These are phyloP conservation scores for Homarus americanus DNA, from an alignment of 1,140 invertebrate genomes.

Conservation along the genomic window DNA sequence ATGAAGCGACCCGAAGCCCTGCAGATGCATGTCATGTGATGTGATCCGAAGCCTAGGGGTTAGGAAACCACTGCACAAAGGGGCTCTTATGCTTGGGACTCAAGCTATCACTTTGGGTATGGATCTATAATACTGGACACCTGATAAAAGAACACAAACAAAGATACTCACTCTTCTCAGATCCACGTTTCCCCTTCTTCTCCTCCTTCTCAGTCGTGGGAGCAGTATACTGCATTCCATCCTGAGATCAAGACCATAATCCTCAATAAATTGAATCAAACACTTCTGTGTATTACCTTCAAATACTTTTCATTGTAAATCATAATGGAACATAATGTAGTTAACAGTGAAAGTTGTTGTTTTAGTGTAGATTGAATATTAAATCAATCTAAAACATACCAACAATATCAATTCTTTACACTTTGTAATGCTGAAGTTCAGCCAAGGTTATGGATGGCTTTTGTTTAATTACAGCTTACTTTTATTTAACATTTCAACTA, in stretches of 20 bases:
- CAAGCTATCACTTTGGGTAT: too few relatives aligned
- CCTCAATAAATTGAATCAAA: too few relatives aligned
- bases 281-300: background rate
- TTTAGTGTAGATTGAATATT: background rate
- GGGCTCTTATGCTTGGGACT: too few relatives aligned
- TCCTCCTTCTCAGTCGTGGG: background rate
- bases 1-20: too few relatives aligned
- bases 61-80: too few relatives aligned
- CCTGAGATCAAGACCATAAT: background rate
- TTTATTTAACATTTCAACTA: too few relatives aligned
- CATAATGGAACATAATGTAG: background rate
- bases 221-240: background rate
- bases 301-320: too few relatives aligned
- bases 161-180: background rate
- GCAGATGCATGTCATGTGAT: too few relatives aligned
- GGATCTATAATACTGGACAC: too few relatives aligned
- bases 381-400: background rate
- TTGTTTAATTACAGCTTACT: too few relatives aligned
- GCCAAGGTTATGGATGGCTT: background rate
- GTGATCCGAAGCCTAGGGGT: too few relatives aligned
- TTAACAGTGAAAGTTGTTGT: background rate
- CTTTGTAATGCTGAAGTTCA: background rate
- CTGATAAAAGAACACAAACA: background rate
- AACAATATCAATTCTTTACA: background rate
- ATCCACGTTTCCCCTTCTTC: background rate